phyloP scores from a whole-genome alignment of 2,888 invertebrate species.

The Amiota minor region DNA sequence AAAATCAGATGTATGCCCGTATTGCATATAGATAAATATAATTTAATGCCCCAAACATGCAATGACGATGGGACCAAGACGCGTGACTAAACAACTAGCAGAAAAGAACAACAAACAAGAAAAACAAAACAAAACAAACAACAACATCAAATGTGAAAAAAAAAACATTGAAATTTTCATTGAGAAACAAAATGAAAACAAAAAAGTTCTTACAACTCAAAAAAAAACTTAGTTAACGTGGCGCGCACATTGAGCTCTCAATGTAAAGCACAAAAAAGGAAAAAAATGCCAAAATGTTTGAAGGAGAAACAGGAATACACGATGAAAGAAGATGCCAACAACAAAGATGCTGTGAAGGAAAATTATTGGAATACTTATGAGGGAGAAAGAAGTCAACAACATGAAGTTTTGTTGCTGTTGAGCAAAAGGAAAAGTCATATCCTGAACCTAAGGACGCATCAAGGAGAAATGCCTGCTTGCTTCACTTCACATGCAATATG shows the following conservation, averaged over 20 bases:
- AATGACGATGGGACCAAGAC: too few species aligned
- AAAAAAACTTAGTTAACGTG: slow-evolving; percentile 13
- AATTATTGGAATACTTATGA: background rate
- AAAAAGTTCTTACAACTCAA: slow-evolving; percentile 47
- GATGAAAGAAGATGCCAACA: slow-evolving; percentile 39
- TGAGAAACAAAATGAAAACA: background rate
- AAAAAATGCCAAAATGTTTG: background rate
- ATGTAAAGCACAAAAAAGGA: slow-evolving; percentile 10
- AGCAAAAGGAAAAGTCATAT: slow-evolving; percentile 62
- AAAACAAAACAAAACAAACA: background rate
- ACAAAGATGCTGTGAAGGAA: slow-evolving; percentile 6
- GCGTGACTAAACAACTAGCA: too few species aligned
- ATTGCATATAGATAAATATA: too few species aligned
- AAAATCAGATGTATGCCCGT: too few species aligned
- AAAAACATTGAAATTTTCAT: slow-evolving; percentile 19
- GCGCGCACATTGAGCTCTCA: background rate
- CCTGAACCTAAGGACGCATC: slow-evolving; percentile 71
- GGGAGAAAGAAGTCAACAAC: slow-evolving; percentile 1
- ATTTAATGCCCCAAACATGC: background rate
- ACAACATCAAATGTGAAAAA: slow-evolving; percentile 2
- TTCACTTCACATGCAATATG: slow-evolving; percentile 43
- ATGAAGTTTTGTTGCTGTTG: background rate
- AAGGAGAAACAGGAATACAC: slow-evolving; percentile 1
- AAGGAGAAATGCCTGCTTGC: slow-evolving; percentile 60
- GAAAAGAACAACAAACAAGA: slow-evolving; percentile 22